Evolutionary conservation across 2,113 vertebrate species (phyloP).

Genomic region (Psittacula cyanocephala): DNA sequence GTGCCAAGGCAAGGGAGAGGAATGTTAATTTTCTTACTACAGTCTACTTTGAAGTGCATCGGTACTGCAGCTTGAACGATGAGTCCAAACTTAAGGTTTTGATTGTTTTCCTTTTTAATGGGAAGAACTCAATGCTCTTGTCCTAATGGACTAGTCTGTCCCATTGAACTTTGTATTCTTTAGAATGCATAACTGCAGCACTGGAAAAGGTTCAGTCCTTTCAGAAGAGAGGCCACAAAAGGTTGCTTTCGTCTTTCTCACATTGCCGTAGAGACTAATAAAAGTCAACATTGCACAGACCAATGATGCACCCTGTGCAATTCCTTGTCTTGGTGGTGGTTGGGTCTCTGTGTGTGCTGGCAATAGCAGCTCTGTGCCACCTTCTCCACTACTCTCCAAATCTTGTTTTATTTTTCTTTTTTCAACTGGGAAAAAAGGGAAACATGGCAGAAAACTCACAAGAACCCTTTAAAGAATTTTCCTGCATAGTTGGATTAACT

Average conservation of each 20-base stretch:
- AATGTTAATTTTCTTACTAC: neutral
- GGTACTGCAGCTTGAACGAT: neutral
- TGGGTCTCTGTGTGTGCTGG: neutral
- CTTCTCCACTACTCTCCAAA: neutral
- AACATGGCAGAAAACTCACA: neutral
- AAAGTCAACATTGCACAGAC: neutral
- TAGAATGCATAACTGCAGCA: neutral
- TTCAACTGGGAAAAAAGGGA: neutral
- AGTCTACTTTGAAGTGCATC: neutral
- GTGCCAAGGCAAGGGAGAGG: neutral
- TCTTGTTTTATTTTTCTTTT: neutral
- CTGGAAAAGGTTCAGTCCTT: neutral
- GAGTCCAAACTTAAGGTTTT: neutral
- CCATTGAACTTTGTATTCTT: neutral
- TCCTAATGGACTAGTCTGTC: neutral
- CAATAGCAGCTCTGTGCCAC: neutral
- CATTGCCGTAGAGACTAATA: neutral
- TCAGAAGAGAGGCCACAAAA: neutral
- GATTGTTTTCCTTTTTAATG: neutral
- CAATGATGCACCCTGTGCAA: neutral
- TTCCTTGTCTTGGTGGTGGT: rapidly evolving
- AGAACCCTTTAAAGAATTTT: neutral
- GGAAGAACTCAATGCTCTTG: neutral
- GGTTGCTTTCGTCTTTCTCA: neutral
- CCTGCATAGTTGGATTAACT: neutral